Percentiles rank a stretch among this genome's conserved stretches.
phyloP scores from a whole-genome alignment of 1,140 invertebrate species.

The Geopemphigus sp. region DNA sequence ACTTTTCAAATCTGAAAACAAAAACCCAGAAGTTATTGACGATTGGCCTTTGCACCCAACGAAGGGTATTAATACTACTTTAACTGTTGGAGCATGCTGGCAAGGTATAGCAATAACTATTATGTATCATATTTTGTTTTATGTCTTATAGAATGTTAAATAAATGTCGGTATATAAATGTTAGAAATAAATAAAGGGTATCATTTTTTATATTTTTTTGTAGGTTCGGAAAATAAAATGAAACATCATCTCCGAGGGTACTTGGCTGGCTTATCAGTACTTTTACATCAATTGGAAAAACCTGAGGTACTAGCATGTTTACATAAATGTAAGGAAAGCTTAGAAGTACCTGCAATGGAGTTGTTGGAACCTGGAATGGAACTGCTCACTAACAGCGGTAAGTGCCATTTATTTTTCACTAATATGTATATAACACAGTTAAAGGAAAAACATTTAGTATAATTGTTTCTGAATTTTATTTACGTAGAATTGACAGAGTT shows the following conservation, averaged over 20 bases:
- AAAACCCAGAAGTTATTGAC: slow-evolving; percentile 95
- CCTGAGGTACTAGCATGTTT: slow-evolving; percentile 78
- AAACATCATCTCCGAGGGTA: slow-evolving; percentile 85
- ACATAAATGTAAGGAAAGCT: slow-evolving; percentile 80
- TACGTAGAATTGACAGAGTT: slow-evolving; percentile 80
- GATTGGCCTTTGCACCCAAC: slow-evolving; percentile 99
- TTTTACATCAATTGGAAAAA: slow-evolving; percentile 77
- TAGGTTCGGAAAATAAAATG: slow-evolving; percentile 80
- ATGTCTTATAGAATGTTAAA: not conserved
- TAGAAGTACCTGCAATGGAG: slow-evolving; percentile 75
- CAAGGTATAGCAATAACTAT: slow-evolving; percentile 65
- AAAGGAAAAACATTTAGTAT: too few species aligned
- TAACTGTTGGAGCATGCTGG: slow-evolving; percentile 96
- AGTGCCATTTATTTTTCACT: slow-evolving; percentile 41
- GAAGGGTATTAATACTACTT: slow-evolving; percentile 87
- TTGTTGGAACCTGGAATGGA: slow-evolving; percentile 73
- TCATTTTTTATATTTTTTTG: slow-evolving; percentile 32
- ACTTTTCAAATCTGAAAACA: slow-evolving; percentile 72
- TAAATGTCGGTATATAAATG: too few species aligned
- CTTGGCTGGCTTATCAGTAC: slow-evolving; percentile 78
- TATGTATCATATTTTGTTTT: slow-evolving; percentile 50
- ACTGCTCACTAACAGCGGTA: slow-evolving; percentile 65
- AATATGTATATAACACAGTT: slow-evolving; percentile 54
- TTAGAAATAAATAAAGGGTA: not conserved
- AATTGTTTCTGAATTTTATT: not conserved